Percentiles rank a stretch among this genome's conserved stretches.
Evolutionary conservation across 2,113 vertebrate genomes (phyloP).

Genomic region (Solea solea): DNA sequence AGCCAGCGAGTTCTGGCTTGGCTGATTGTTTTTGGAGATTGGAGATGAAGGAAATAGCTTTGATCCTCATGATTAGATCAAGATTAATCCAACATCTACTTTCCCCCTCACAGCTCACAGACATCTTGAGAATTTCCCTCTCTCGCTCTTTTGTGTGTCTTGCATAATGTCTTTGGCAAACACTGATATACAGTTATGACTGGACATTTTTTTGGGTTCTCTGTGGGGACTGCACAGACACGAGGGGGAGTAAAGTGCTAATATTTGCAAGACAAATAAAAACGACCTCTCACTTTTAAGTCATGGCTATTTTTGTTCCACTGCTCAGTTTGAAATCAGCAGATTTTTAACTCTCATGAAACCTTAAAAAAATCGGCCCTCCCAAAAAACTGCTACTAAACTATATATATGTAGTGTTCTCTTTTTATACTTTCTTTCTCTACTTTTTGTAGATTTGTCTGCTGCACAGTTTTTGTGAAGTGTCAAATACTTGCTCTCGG

Average conservation of each 20-base stretch:
- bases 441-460: too few relatives aligned
- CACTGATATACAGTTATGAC: neutral
- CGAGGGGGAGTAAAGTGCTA: constrained; percentile 48
- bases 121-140: constrained; percentile 29
- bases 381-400: too few relatives aligned
- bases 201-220: neutral
- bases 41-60: constrained; percentile 39
- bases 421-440: too few relatives aligned
- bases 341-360: too few relatives aligned
- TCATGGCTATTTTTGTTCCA: too few relatives aligned
- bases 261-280: constrained; percentile 5
- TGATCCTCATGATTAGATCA: constrained; percentile 36
- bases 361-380: too few relatives aligned
- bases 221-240: constrained; percentile 19
- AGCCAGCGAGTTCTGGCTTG: constrained; percentile 9
- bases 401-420: too few relatives aligned
- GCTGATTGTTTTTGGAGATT: constrained; percentile 24
- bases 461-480: too few relatives aligned
- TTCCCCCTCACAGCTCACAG: neutral
- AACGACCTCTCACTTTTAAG: too few relatives aligned
- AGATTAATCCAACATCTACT: constrained; percentile 30
- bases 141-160: constrained; percentile 23
- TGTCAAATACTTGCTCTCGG: too few relatives aligned
- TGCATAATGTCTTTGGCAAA: constrained; percentile 36
- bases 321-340: too few relatives aligned